A percentile compares a stretch with the other conserved stretches of the same genome.
Conservation (phyloP, 2,113 vertebrate species). For the Athene cunicularia region DNA sequence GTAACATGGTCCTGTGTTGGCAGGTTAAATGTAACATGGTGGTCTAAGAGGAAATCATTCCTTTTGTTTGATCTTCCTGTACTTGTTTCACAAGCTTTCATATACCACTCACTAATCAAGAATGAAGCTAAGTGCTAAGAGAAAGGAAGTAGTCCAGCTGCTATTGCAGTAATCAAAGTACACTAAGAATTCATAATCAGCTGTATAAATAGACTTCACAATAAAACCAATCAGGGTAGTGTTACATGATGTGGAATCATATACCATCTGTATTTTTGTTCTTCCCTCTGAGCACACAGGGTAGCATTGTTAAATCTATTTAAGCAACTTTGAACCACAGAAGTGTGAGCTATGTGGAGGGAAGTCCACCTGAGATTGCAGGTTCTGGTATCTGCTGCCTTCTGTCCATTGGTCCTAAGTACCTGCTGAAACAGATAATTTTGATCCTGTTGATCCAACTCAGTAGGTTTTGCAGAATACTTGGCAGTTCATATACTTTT, state of each 20-base stretch:
- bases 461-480: background rate
- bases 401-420: background rate
- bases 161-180: background rate
- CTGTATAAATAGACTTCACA: background rate
- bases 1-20: background rate
- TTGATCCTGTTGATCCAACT: background rate
- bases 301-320: background rate
- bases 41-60: background rate
- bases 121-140: background rate
- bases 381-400: background rate
- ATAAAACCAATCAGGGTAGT: conserved; percentile 2
- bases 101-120: background rate
- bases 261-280: background rate
- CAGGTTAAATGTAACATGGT: background rate
- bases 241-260: background rate
- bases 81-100: conserved; percentile 13
- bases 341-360: background rate
- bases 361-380: background rate
- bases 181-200: conserved; percentile 29
- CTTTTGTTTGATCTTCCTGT: conserved; percentile 44
- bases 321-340: background rate
- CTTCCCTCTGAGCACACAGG: background rate
- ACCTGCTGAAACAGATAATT: background rate
- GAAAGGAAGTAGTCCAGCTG: conserved; percentile 28
- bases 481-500: background rate